Percentiles rank a stretch among this genome's conserved stretches.
Conservation (phyloP, 2,888 invertebrate genomes). For the Amiota communis region DNA sequence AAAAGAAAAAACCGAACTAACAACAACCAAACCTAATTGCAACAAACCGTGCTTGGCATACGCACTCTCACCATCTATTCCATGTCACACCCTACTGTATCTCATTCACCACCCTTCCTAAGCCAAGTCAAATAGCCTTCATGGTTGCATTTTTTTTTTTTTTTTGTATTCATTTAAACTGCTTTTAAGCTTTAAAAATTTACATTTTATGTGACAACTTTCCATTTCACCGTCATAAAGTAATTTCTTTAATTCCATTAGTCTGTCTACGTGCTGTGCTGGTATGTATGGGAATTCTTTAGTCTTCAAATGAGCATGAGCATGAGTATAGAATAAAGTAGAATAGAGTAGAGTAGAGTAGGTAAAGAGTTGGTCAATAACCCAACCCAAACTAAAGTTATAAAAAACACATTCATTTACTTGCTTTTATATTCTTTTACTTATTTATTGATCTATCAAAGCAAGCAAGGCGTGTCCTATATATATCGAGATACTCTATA, state of each 20-base stretch:
- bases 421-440: background rate
- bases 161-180: background rate
- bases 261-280: conserved; percentile 51
- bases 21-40: conserved; percentile 22
- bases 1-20: background rate
- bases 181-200: conserved; percentile 43
- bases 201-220: conserved; percentile 54
- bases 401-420: background rate
- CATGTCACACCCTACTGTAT: conserved; percentile 25
- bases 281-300: too few relatives aligned
- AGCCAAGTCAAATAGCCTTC: background rate
- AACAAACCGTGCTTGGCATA: conserved; percentile 1
- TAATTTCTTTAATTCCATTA: conserved; percentile 65
- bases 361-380: too few relatives aligned
- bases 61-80: background rate
- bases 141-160: background rate
- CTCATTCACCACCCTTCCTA: too few relatives aligned
- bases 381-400: too few relatives aligned
- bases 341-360: too few relatives aligned
- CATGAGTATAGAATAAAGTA: too few relatives aligned
- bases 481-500: too few relatives aligned
- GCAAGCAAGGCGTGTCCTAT: too few relatives aligned
- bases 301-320: too few relatives aligned
- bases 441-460: background rate
- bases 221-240: conserved; percentile 47